phyloP scores from a whole-genome alignment of 2,888 invertebrate species.

The Athripsodes cinereus region DNA sequence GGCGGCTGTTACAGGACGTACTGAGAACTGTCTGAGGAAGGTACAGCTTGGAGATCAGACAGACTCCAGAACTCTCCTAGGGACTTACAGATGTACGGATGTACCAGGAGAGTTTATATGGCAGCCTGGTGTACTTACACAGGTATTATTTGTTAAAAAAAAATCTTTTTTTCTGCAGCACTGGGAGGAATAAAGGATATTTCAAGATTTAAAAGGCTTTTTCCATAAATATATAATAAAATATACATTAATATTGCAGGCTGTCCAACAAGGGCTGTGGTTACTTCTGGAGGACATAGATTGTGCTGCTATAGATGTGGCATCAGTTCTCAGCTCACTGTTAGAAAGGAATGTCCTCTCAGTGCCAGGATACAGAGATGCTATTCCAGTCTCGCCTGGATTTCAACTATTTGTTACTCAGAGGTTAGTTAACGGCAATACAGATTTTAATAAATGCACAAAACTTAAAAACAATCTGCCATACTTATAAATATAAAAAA shows the following conservation, averaged over 20 bases:
- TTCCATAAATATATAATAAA: too few species aligned
- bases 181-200: too few species aligned
- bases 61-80: conserved; percentile 90
- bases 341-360: conserved; percentile 76
- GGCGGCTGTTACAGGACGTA: conserved; percentile 70
- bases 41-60: conserved; percentile 96
- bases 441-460: neutral
- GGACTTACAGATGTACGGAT: conserved; percentile 91
- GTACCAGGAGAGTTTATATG: conserved; percentile 96
- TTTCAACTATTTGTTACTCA: conserved; percentile 93
- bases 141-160: conserved; percentile 38
- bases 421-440: conserved; percentile 39
- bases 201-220: too few species aligned
- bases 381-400: conserved; percentile 70
- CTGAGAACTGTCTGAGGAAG: conserved; percentile 54
- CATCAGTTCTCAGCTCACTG: conserved; percentile 78
- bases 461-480: neutral
- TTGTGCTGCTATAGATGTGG: conserved; percentile 87
- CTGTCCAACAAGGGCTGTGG: conserved; percentile 84
- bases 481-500: too few species aligned
- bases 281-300: conserved; percentile 93
- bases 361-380: conserved; percentile 85
- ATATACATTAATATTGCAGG: too few species aligned
- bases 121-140: conserved; percentile 91
- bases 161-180: too few species aligned